Conservation (phyloP, 2,113 vertebrate genomes). For the Melospiza georgiana region DNA sequence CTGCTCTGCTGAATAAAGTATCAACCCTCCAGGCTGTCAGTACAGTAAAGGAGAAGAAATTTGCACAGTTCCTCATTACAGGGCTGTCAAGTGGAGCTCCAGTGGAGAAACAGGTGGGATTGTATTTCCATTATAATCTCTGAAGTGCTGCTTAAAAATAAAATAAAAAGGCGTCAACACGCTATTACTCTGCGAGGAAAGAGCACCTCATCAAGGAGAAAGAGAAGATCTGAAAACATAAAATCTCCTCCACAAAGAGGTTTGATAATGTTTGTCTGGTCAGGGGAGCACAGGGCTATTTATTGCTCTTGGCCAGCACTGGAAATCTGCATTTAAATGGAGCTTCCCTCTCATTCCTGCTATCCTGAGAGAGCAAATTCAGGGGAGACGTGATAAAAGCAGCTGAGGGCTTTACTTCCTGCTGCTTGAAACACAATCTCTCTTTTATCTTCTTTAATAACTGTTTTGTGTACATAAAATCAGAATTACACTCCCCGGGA, state of each 20-base stretch:
- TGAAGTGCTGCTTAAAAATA: conserved; percentile 36
- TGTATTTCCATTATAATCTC: conserved; percentile 3
- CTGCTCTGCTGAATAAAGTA: neutral
- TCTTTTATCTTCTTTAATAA: conserved; percentile 42
- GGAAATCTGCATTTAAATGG: conserved; percentile 67
- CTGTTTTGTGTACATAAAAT: conserved; percentile 8
- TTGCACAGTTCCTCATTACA: conserved; percentile 36
- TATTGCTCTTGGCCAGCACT: conserved; percentile 29
- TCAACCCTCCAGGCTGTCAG: neutral
- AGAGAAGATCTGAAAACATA: neutral
- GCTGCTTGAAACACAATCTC: neutral
- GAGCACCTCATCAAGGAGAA: neutral
- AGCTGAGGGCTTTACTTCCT: conserved; percentile 15
- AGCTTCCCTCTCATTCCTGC: neutral
- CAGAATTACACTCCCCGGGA: neutral
- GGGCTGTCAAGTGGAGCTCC: conserved; percentile 21
- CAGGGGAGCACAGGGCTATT: neutral
- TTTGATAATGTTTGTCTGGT: conserved; percentile 29
- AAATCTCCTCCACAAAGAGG: conserved; percentile 16
- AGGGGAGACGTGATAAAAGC: neutral
- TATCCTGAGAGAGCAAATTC: conserved; percentile 12
- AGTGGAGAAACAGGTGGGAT: conserved; percentile 2
- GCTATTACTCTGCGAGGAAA: conserved; percentile 13
- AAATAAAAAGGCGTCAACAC: conserved; percentile 3
- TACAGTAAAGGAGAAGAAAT: conserved; percentile 4